phyloP scores from a whole-genome alignment of 2,797 vertebrate genomes.

The Chaetophractus vellerosus region DNA sequence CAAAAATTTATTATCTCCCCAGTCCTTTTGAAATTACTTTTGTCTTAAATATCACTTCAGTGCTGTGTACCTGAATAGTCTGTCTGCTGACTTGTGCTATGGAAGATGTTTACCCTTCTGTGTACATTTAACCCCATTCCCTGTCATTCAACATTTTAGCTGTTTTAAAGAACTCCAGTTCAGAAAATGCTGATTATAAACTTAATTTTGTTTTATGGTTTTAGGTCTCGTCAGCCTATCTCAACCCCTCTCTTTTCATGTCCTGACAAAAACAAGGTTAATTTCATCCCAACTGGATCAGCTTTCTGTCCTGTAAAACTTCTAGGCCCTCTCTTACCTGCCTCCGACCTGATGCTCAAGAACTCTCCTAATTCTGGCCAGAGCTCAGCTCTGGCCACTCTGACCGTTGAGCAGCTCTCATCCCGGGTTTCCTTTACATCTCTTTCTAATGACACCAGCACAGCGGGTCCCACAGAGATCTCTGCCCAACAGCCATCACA shows the following conservation, averaged over 20 bases:
- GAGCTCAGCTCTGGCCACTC: slow-evolving; percentile 89
- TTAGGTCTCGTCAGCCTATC: slow-evolving; percentile 95
- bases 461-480: slow-evolving; percentile 91
- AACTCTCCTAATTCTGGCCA: slow-evolving; percentile 90
- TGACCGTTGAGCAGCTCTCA: slow-evolving; percentile 92
- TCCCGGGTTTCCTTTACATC: slow-evolving; percentile 94
- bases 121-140: slow-evolving; percentile 88
- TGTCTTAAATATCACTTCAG: slow-evolving; percentile 7
- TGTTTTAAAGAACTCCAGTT: slow-evolving; percentile 57
- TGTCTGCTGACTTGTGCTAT: slow-evolving; percentile 90
- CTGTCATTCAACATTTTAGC: slow-evolving; percentile 79
- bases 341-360: slow-evolving; percentile 92
- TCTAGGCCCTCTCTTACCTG: slow-evolving; percentile 93
- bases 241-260: slow-evolving; percentile 97
- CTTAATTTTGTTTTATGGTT: slow-evolving; percentile 82
- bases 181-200: slow-evolving; percentile 58
- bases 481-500: slow-evolving; percentile 88
- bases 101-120: slow-evolving; percentile 92
- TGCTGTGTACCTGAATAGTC: slow-evolving; percentile 72
- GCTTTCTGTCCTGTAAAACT: slow-evolving; percentile 99
- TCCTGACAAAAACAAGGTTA: slow-evolving; percentile 99
- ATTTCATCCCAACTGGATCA: slow-evolving; percentile 97
- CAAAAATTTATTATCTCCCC: neutral
- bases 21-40: slow-evolving; percentile 38
- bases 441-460: slow-evolving; percentile 93